Conservation (phyloP, 2,888 invertebrate genomes). For the Schizotus pectinicornis region DNA sequence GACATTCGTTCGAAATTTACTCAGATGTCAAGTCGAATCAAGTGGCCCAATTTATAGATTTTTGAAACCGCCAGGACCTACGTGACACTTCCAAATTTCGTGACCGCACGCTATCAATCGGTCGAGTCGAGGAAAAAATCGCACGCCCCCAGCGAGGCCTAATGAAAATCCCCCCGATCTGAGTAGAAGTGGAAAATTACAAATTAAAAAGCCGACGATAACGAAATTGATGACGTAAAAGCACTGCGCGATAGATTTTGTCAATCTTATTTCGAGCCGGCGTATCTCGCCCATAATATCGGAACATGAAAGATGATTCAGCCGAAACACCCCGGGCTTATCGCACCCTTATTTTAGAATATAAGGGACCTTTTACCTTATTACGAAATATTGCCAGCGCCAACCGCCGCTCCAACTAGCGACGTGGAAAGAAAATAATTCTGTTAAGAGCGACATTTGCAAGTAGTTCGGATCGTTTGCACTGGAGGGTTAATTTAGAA, state of each 20-base stretch:
- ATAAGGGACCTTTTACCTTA: slow-evolving; percentile 15
- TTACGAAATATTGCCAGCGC: slow-evolving; percentile 14
- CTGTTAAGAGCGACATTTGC: too few species aligned
- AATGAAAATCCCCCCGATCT: background rate
- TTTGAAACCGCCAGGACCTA: slow-evolving; percentile 30
- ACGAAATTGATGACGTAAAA: slow-evolving; percentile 3
- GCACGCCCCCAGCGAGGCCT: slow-evolving; percentile 6
- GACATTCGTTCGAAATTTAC: slow-evolving; percentile 51
- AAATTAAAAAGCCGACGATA: slow-evolving; percentile 8
- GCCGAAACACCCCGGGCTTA: slow-evolving; percentile 4
- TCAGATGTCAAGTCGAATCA: slow-evolving; percentile 46
- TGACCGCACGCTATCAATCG: slow-evolving; percentile 19
- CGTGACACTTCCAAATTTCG: slow-evolving; percentile 30
- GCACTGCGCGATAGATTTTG: slow-evolving; percentile 7
- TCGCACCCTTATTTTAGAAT: slow-evolving; percentile 13
- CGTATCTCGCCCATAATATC: slow-evolving; percentile 1
- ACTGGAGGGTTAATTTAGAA: too few species aligned
- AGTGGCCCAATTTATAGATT: slow-evolving; percentile 49
- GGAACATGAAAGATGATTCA: slow-evolving; percentile 20
- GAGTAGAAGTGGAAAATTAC: slow-evolving; percentile 7
- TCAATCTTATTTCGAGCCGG: slow-evolving; percentile 4
- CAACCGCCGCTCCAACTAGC: background rate
- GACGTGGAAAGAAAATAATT: too few species aligned
- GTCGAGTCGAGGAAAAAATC: slow-evolving; percentile 13
- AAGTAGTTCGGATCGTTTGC: too few species aligned